Conservation (phyloP, 2,888 invertebrate genomes). For the Mesoligia furuncula region DNA sequence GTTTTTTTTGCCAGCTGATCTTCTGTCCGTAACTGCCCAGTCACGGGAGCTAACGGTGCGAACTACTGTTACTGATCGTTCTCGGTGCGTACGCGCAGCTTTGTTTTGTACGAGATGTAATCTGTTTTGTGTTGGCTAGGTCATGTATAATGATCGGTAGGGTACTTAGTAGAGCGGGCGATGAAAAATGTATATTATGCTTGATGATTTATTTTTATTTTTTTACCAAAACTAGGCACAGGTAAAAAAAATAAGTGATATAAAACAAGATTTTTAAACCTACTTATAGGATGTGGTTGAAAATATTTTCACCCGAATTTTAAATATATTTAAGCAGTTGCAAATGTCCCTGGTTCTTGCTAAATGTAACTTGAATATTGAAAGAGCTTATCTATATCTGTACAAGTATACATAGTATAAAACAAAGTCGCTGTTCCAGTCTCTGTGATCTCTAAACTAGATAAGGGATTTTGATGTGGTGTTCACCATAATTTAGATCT, state of each 20-base stretch:
- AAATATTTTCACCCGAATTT: neutral
- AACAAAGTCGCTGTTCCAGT: no score
- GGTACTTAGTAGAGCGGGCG: slow-evolving; percentile 20
- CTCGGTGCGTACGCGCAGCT: slow-evolving; percentile 55
- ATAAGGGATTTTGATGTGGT: no score
- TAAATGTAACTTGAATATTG: no score
- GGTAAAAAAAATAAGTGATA: no score
- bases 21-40: slow-evolving; percentile 74
- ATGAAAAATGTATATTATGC: neutral
- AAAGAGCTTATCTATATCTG: no score
- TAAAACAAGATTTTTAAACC: no score
- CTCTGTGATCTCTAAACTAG: no score
- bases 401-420: no score
- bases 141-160: slow-evolving; percentile 15
- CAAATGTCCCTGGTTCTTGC: no score
- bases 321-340: no score
- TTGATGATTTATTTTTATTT: neutral
- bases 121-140: slow-evolving; percentile 47
- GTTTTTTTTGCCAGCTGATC: slow-evolving; percentile 45
- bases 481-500: no score
- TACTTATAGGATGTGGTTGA: neutral
- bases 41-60: slow-evolving; percentile 78
- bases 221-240: neutral
- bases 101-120: slow-evolving; percentile 42
- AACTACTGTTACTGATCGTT: slow-evolving; percentile 54